phyloP scores from a whole-genome alignment of 2,797 vertebrate genomes.

The Chiroxiphia lanceolata region DNA sequence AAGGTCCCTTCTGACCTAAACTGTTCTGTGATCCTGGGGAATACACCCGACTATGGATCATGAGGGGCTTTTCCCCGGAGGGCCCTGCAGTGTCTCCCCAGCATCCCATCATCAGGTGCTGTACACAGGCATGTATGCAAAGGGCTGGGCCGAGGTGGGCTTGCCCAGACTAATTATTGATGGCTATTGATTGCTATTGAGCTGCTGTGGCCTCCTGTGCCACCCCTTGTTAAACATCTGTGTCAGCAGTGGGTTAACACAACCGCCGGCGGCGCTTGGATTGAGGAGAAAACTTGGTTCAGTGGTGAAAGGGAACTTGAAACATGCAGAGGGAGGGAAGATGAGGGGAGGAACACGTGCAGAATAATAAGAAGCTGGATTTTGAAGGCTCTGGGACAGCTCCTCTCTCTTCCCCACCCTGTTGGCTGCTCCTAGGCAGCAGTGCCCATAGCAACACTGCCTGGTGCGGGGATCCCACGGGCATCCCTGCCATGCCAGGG shows the following conservation, averaged over 20 bases:
- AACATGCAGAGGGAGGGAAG: neutral
- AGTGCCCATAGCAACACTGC: slow-evolving; percentile 58
- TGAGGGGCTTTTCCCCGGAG: neutral
- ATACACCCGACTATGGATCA: fast-evolving
- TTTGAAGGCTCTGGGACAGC: neutral
- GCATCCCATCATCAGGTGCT: neutral
- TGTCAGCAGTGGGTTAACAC: neutral
- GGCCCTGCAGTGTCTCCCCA: neutral
- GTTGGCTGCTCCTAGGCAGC: slow-evolving; percentile 33
- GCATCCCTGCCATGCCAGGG: neutral
- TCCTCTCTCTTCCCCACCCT: neutral
- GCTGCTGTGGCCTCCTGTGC: neutral
- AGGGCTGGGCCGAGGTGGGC: neutral
- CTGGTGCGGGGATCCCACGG: neutral
- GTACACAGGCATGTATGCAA: neutral
- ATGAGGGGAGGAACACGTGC: neutral
- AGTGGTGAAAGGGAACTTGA: neutral
- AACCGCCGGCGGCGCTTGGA: slow-evolving; percentile 4
- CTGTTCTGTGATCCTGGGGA: neutral
- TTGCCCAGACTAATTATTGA: neutral
- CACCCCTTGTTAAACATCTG: neutral
- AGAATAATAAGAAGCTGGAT: neutral
- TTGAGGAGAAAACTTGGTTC: neutral
- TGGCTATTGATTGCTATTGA: neutral
- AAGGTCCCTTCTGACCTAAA: neutral